Base-by-base conservation (phyloP, 2,888 invertebrate species). In the Timandra comae region DNA sequence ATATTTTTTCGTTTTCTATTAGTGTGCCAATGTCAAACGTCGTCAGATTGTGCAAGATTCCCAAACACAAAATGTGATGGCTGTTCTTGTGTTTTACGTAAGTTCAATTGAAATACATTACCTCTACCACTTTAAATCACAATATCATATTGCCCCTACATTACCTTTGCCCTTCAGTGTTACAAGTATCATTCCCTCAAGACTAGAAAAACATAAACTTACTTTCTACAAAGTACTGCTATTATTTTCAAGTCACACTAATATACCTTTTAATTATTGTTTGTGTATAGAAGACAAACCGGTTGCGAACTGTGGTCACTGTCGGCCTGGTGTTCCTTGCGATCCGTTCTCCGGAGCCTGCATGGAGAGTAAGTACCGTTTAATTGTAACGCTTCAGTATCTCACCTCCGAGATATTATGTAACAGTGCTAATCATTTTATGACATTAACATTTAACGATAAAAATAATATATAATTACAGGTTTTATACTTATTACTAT, bases 311-410 rank as follows among this genome's bases (percentile, higher is more conserved):
- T 93, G 93, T 64, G 90, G 89, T 44, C 93, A 94, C 55, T 95
- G 95, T 64, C 91, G 93, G 34, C 90, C 91, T 20, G 95, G 94
- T 43, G 89, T 91, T 28, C 87, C 88, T 19, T 95, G 95, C 59
- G 92, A 95, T 70, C 91, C 91, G 11, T 88, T 90, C 33, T 93
- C 93, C 3, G 93, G 94, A 12, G 93, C 92, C 46, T 95, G 95
- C 75, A 90, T 93, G 66, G 91, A 92, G 90, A 94, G 95, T 95
- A 90, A 88, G 90, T 82, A 50, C 28, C 33, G 27, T 49, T 7
- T 11, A 25, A 19, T 27, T 6, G 6, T 29, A 7, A 19, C 20
- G 20, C n/a, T 10, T 20, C 4, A 27, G 16, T 29, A 29, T 7
- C 16, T 16, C 16, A 16, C 16, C 16, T 16, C 3, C 16, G 16